Conservation (phyloP, 2,113 vertebrate species). For the Rhineura floridana region DNA sequence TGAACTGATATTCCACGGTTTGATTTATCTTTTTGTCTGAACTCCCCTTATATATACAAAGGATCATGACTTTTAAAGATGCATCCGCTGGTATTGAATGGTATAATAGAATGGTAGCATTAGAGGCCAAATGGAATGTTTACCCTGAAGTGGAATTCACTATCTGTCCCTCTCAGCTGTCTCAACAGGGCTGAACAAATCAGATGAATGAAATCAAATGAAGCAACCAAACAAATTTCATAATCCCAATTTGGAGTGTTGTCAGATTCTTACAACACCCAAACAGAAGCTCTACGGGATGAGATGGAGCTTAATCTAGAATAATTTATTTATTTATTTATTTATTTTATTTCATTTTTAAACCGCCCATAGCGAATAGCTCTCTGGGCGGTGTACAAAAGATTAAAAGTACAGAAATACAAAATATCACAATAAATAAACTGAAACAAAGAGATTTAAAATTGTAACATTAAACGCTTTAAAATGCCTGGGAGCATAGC, state of each 20-base stretch:
- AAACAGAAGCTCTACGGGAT: not conserved
- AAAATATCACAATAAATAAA: no score
- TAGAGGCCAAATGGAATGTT: not conserved
- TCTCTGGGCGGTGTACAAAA: no score
- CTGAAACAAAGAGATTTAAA: no score
- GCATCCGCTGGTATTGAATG: not conserved
- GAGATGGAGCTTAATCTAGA: not conserved
- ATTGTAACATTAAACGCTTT: no score
- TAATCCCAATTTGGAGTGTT: not conserved
- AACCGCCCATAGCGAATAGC: no score
- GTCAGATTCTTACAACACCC: not conserved
- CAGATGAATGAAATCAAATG: not conserved
- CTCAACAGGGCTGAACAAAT: not conserved
- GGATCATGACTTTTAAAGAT: not conserved
- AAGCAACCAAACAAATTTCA: not conserved
- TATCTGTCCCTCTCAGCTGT: not conserved
- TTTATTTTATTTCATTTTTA: no score
- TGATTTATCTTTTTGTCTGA: not conserved
- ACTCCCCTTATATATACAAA: not conserved
- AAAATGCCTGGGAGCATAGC: no score
- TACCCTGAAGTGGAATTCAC: slow-evolving; percentile 11
- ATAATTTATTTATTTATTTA: no score
- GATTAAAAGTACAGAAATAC: no score
- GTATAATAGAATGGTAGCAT: not conserved
- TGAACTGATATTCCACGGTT: not conserved